Conservation (phyloP, 2,113 vertebrate genomes). For the Pterophyllum scalare region DNA sequence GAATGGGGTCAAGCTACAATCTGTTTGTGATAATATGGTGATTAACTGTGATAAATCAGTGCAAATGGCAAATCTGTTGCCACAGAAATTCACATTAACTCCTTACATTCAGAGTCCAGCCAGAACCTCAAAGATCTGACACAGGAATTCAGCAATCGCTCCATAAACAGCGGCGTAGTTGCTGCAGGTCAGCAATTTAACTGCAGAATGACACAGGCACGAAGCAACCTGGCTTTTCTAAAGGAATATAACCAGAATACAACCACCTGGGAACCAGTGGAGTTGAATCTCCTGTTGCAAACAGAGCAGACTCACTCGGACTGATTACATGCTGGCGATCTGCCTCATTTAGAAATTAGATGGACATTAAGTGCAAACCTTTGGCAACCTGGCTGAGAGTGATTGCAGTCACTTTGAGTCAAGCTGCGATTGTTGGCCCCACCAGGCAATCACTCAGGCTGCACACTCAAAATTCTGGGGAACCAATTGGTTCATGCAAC, state of each 20-base stretch:
- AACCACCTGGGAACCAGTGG: neutral
- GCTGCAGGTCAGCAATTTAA: neutral
- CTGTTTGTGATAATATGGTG: neutral
- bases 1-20: neutral
- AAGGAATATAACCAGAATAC: neutral
- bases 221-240: neutral
- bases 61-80: neutral
- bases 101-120: neutral
- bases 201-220: neutral
- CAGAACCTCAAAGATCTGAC: neutral
- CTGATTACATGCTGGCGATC: neutral
- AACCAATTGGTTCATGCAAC: neutral
- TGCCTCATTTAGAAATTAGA: neutral
- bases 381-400: neutral
- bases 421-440: neutral
- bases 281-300: neutral
- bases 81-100: neutral
- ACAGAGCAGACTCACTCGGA: neutral
- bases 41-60: constrained; percentile 2
- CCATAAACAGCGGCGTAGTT: neutral
- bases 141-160: neutral
- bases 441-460: neutral
- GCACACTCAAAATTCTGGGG: neutral
- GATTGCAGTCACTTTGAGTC: neutral
- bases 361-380: neutral